Percentiles rank a stretch among this genome's conserved stretches.
phyloP scores from a whole-genome alignment of 2,888 invertebrate species.

The Eupsilia transversa region DNA sequence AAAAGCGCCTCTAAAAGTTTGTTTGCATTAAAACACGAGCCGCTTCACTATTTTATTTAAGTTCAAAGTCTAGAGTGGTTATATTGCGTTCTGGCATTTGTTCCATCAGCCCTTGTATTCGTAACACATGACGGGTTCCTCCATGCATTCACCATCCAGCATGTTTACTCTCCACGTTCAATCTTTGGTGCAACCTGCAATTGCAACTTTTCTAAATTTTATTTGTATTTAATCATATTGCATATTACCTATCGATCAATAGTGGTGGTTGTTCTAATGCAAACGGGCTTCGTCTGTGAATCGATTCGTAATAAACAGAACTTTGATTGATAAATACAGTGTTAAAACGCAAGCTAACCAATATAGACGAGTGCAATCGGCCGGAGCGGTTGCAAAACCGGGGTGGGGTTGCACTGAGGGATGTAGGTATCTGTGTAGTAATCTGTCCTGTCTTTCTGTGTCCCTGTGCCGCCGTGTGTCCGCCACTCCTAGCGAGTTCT shows the following conservation, averaged over 20 bases:
- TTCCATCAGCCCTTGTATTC: conserved; percentile 81
- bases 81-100: conserved; percentile 90
- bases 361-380: conserved; percentile 87
- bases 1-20: conserved; percentile 91
- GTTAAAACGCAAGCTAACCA: conserved; percentile 90
- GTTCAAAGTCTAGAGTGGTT: conserved; percentile 90
- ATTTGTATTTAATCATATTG: conserved; percentile 37
- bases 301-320: conserved; percentile 73
- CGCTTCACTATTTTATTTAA: conserved; percentile 91
- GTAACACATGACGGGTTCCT: conserved; percentile 78
- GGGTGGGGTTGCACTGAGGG: conserved; percentile 91
- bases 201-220: conserved; percentile 62
- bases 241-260: conserved; percentile 65
- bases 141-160: conserved; percentile 82
- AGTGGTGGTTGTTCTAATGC: conserved; percentile 90
- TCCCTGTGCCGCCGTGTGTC: conserved; percentile 93
- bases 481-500: conserved; percentile 98
- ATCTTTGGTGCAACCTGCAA: conserved; percentile 83
- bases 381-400: conserved; percentile 86
- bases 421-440: conserved; percentile 91
- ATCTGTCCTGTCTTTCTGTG: conserved; percentile 92
- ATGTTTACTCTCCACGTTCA: conserved; percentile 78
- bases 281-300: conserved; percentile 86
- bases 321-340: conserved; percentile 80
- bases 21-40: conserved; percentile 91